Evolutionary conservation across 1,140 invertebrate genomes (phyloP).

Genomic region (Euura saliciscinereae): DNA sequence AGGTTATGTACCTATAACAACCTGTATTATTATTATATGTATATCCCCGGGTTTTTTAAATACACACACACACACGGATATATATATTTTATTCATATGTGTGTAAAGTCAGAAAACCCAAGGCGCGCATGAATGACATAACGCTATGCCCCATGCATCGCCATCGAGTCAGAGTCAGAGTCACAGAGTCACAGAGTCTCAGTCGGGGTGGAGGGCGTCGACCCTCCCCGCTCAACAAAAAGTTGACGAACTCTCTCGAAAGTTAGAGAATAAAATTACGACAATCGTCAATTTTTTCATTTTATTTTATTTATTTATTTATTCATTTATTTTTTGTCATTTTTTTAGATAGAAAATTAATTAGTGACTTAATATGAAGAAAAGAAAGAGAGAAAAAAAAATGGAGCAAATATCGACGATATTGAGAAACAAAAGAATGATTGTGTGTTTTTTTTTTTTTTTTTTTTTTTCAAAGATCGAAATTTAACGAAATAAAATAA

Average conservation of each 20-base stretch:
- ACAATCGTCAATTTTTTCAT: not conserved
- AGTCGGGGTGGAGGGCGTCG: not conserved
- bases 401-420: not conserved
- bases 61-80: not conserved
- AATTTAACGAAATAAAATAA: too few species aligned
- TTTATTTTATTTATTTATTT: not conserved
- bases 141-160: not conserved
- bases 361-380: too few species aligned
- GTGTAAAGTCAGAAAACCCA: not conserved
- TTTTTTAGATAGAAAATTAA: not conserved
- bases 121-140: not conserved
- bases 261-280: too few species aligned
- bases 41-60: not conserved
- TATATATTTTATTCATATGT: not conserved
- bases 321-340: not conserved
- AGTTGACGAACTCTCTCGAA: too few species aligned
- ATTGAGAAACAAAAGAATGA: not conserved
- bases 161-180: not conserved
- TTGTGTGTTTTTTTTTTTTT: not conserved
- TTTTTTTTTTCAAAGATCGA: not conserved
- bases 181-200: too few species aligned
- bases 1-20: too few species aligned
- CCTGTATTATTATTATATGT: not conserved
- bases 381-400: not conserved
- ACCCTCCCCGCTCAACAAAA: not conserved